A percentile compares a stretch with the other conserved stretches of the same genome.
Evolutionary conservation across 2,113 vertebrate genomes (phyloP).

Genomic region (Polypterus bichir): DNA sequence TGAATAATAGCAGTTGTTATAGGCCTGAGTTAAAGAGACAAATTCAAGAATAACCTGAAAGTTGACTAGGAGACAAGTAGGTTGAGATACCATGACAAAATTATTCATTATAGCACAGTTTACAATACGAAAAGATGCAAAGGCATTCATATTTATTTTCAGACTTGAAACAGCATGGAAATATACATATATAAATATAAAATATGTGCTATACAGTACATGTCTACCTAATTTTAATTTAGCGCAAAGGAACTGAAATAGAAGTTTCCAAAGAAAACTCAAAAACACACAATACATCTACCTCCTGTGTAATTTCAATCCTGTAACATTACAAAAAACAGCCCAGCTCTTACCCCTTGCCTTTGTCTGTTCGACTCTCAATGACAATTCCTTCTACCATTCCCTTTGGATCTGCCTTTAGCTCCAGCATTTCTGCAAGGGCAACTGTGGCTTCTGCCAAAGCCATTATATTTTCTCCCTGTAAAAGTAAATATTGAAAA

Average conservation of each 20-base stretch:
- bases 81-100: too few species aligned
- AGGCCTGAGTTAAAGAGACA: constrained; percentile 25
- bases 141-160: background rate
- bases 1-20: constrained; percentile 80
- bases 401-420: constrained; percentile 70
- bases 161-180: too few species aligned
- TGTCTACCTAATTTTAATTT: too few species aligned
- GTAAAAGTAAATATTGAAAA: constrained; percentile 15
- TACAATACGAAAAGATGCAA: background rate
- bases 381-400: constrained; percentile 72
- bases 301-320: too few species aligned
- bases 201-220: too few species aligned
- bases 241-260: background rate
- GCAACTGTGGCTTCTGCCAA: constrained; percentile 77
- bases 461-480: constrained; percentile 76
- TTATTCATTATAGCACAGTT: background rate
- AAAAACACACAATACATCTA: too few species aligned
- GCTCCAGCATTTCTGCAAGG: constrained; percentile 78
- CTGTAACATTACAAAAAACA: background rate
- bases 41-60: too few species aligned
- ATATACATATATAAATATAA: too few species aligned
- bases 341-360: constrained; percentile 54
- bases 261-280: too few species aligned
- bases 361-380: constrained; percentile 79
- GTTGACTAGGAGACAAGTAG: too few species aligned